Conservation (phyloP, 1,140 invertebrate genomes). For the Dysdera silvatica region DNA sequence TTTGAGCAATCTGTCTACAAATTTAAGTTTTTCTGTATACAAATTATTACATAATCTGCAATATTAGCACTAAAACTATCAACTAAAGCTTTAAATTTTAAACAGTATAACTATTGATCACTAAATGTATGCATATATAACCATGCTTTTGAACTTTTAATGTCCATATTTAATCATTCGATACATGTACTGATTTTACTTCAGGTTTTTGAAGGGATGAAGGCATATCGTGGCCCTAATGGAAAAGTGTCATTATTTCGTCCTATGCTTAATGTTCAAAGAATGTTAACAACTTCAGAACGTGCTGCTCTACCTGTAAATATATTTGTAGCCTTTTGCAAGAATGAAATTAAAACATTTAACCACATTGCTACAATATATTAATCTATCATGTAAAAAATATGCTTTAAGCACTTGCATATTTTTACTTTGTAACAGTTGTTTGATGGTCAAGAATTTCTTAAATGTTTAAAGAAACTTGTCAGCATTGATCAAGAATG, state of each 20-base stretch:
- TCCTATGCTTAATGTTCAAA: constrained; percentile 87
- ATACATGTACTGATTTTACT: neutral
- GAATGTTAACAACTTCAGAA: constrained; percentile 78
- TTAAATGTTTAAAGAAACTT: constrained; percentile 77
- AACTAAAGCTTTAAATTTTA: too few relatives aligned
- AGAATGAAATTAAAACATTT: too few relatives aligned
- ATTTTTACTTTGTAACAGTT: constrained; percentile 45
- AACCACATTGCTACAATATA: too few relatives aligned
- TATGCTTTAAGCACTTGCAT: too few relatives aligned
- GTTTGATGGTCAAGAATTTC: constrained; percentile 80
- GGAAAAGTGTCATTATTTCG: constrained; percentile 88
- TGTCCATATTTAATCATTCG: neutral
- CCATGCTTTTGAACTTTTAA: too few relatives aligned
- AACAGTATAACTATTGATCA: constrained; percentile 4
- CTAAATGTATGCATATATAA: constrained; percentile 6
- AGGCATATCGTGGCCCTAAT: constrained; percentile 90
- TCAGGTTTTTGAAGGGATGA: constrained; percentile 90
- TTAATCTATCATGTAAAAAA: neutral
- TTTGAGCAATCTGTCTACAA: too few relatives aligned
- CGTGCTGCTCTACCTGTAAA: constrained; percentile 71
- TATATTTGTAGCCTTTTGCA: too few relatives aligned
- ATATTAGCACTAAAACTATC: too few relatives aligned
- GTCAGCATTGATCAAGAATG: constrained; percentile 91
- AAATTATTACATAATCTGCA: too few relatives aligned
- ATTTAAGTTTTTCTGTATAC: too few relatives aligned